Base-by-base conservation (phyloP, 2,797 vertebrate genomes). In the Leptatherina wallacei region DNA sequence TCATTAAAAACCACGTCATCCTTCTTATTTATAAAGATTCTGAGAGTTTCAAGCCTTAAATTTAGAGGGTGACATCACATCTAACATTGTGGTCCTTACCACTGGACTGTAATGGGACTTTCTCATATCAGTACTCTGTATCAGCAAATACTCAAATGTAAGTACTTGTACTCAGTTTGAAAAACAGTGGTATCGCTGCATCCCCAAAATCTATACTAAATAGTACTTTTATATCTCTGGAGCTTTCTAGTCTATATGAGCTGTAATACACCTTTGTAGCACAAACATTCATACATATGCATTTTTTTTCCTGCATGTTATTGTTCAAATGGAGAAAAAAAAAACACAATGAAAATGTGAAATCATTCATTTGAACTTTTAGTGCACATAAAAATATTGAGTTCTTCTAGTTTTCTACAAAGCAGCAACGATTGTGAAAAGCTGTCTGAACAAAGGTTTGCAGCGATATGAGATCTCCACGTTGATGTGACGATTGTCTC, bases 361-460 rank as follows among this genome's bases (percentile, higher is more conserved):
- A 18, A 18, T 27, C 3, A 42, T 36, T 59, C 47, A 49, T 20
- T 40, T 20, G 11, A 76, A 69, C 33, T 22, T 33, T 49, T 67
- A 40, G 27, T 59, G 29, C 0, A 62, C 1, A 33, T 12, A 54
- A 63, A 24, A 58, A 22, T 44, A 13, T 10, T 4, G 24, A 33
- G 1, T 14, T 30, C 3, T 14, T 30, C 3, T 10, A 51, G 32
- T 56, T 57, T 16, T 60, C 10, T 20, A 44, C 10, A 32, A 47
- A 75, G 54, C 60, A 74, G 69, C 75, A 71, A 62, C 42, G 22
- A 12, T 7, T 64, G 35, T 65, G n/a, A 42, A 13, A 59, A 40
- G 30, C 29, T 44, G 7, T 30, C 22, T 36, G 4, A 20, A 54
- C 0, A 5, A 4, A 8, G 8, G 66, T 16, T 59, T 38, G 6